Conservation (phyloP, 2,113 vertebrate species). For the Dasyprocta punctata region DNA sequence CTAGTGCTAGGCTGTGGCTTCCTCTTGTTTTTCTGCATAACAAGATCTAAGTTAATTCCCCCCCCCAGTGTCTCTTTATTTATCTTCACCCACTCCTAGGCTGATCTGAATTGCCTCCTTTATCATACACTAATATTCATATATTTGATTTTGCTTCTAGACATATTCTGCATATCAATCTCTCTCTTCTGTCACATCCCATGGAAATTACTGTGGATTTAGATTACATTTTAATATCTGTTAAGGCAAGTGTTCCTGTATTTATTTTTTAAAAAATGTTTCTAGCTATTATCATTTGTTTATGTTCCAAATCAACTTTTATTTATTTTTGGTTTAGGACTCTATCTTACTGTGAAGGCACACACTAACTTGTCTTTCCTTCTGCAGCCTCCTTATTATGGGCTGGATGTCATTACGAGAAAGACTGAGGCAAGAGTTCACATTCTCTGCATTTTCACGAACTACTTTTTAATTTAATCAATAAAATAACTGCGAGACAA, state of each 20-base stretch:
- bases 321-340: background rate
- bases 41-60: background rate
- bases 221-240: slow-evolving; percentile 48
- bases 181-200: slow-evolving; percentile 24
- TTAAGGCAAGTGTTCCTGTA: background rate
- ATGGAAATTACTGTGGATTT: slow-evolving; percentile 35
- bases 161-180: background rate
- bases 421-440: background rate
- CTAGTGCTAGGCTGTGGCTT: background rate
- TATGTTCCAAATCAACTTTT: background rate
- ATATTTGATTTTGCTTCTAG: background rate
- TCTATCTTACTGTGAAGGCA: background rate
- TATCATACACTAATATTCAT: slow-evolving; percentile 40
- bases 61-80: background rate
- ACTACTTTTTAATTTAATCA: background rate
- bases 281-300: background rate
- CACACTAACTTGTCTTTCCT: slow-evolving; percentile 5
- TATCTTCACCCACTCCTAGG: slow-evolving; percentile 14
- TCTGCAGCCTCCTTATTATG: slow-evolving; percentile 12
- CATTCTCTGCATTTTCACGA: background rate
- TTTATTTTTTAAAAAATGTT: slow-evolving; percentile 28
- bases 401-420: background rate
- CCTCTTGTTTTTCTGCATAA: background rate
- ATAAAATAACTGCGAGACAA: background rate
- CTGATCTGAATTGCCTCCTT: background rate